phyloP scores from a whole-genome alignment of 2,797 vertebrate species.

The Dromococcyx pavoninus region DNA sequence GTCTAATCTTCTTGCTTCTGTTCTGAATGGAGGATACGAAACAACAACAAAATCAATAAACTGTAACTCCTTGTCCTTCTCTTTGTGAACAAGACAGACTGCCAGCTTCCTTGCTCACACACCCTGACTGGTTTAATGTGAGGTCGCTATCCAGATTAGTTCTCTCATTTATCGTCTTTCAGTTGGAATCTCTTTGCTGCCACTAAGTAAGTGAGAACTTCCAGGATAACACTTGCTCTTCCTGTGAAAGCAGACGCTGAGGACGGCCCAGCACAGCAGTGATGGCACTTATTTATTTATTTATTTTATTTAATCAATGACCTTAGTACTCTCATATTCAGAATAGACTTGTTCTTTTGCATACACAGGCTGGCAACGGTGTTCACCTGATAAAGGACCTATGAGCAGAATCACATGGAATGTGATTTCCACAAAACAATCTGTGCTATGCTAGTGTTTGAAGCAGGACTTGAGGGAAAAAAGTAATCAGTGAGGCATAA shows the following conservation, averaged over 20 bases:
- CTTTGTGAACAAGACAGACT: slow-evolving; percentile 10
- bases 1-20: slow-evolving; percentile 5
- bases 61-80: slow-evolving; percentile 42
- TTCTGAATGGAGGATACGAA: slow-evolving; percentile 20
- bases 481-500: slow-evolving; percentile 30
- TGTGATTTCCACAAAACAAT: slow-evolving; percentile 2
- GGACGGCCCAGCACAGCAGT: slow-evolving; percentile 14
- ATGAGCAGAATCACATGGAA: slow-evolving; percentile 38
- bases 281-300: neutral
- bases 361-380: slow-evolving; percentile 18
- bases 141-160: slow-evolving; percentile 8
- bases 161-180: slow-evolving; percentile 30
- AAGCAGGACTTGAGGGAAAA: slow-evolving; percentile 16
- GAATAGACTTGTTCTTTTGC: slow-evolving; percentile 1
- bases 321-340: neutral
- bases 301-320: slow-evolving; percentile 8
- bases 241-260: slow-evolving; percentile 23
- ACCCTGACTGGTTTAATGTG: neutral
- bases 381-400: slow-evolving; percentile 36
- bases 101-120: neutral
- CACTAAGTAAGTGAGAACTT: slow-evolving; percentile 19
- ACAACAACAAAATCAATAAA: slow-evolving; percentile 54
- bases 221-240: slow-evolving; percentile 3
- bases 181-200: slow-evolving; percentile 46
- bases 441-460: slow-evolving; percentile 2